A percentile compares a stretch with the other conserved stretches of the same genome.
Conservation (phyloP, 2,888 invertebrate species). For the Acleris cristana region DNA sequence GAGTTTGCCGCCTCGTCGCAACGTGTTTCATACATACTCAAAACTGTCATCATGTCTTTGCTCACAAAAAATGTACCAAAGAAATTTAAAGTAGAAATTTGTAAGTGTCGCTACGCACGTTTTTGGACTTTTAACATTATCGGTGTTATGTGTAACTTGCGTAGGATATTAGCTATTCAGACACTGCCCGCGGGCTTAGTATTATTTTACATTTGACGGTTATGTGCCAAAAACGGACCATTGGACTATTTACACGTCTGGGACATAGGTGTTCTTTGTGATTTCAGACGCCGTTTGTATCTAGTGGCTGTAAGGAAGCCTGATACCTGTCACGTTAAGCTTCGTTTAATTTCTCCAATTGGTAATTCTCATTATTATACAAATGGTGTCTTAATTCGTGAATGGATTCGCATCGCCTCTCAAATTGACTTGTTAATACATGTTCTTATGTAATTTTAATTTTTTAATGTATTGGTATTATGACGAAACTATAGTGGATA, state of each 20-base stretch:
- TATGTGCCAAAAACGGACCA: conserved; percentile 80
- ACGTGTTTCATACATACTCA: conserved; percentile 55
- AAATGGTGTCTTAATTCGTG: conserved; percentile 22
- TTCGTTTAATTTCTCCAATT: background rate
- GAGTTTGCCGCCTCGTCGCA: background rate
- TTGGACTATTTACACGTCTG: conserved; percentile 38
- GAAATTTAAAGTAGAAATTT: conserved; percentile 58
- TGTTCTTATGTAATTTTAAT: conserved; percentile 25
- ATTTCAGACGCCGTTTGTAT: conserved; percentile 26
- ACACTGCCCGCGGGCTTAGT: conserved; percentile 49
- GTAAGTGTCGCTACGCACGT: conserved; percentile 57
- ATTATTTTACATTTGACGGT: conserved; percentile 68
- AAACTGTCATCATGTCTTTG: conserved; percentile 66
- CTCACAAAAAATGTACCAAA: conserved; percentile 81
- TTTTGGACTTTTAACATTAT: conserved; percentile 35
- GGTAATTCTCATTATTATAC: conserved; percentile 2
- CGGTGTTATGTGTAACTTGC: conserved; percentile 25
- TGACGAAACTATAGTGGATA: conserved; percentile 35
- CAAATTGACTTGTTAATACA: conserved; percentile 6
- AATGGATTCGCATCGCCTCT: conserved; percentile 25
- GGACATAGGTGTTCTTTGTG: conserved; percentile 12
- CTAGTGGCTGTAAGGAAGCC: conserved; percentile 1
- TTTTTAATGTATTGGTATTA: conserved; percentile 26
- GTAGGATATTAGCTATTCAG: conserved; percentile 12
- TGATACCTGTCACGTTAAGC: too few relatives aligned